These are phyloP conservation scores for Baryphthengus martii DNA, from an alignment of 2,113 vertebrate genomes.

Conservation along the genomic window DNA sequence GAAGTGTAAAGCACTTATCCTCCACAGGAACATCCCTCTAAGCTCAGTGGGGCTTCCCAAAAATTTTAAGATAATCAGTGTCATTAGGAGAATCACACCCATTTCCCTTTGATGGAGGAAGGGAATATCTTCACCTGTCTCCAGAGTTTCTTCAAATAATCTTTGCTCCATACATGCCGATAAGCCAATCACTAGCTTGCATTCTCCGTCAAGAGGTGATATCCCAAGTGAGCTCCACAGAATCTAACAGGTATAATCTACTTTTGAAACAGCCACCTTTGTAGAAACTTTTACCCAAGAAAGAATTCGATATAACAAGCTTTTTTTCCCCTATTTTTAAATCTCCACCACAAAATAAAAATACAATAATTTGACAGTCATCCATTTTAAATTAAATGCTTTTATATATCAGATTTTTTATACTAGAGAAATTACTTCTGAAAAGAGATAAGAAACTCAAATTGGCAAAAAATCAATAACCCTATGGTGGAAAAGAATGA, in stretches of 20 bases:
- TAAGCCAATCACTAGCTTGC: neutral
- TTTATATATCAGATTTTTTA: neutral
- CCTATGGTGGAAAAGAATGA: neutral
- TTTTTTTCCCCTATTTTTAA: neutral
- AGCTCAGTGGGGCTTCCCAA: neutral
- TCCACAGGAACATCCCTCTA: neutral
- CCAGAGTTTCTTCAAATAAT: neutral
- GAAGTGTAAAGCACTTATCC: neutral
- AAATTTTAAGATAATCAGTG: neutral
- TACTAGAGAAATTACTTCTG: neutral
- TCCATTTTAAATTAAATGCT: neutral
- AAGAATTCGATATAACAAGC: neutral
- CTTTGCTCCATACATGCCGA: neutral
- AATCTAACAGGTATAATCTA: neutral
- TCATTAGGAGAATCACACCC: neutral
- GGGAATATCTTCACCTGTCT: neutral
- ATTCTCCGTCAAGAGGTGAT: neutral
- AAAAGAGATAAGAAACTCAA: neutral
- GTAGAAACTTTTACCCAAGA: neutral
- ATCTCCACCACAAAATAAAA: neutral
- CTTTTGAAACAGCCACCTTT: neutral
- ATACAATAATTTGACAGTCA: neutral
- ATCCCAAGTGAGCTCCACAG: neutral
- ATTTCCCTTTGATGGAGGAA: neutral
- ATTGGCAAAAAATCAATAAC: neutral